A percentile compares a stretch with the other conserved stretches of the same genome.
Evolutionary conservation across 2,888 invertebrate genomes (phyloP).

Genomic region (Macaria liturata): DNA sequence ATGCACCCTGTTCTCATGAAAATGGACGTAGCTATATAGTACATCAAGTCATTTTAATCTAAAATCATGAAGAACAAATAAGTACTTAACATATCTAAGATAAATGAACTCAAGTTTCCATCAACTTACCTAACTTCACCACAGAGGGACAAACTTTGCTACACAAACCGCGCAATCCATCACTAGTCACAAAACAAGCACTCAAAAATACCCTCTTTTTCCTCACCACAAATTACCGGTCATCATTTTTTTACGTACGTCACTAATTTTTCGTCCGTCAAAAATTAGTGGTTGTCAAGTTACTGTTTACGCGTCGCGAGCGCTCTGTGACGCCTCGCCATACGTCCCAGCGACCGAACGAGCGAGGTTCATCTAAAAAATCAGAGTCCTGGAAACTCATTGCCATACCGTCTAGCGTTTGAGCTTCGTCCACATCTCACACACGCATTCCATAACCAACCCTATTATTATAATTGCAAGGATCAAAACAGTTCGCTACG

Average conservation of each 20-base stretch:
- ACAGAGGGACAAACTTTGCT: conserved; percentile 41
- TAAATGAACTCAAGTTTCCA: too few species aligned
- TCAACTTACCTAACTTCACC: conserved; percentile 43
- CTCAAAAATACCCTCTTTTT: conserved; percentile 41
- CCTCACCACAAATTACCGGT: conserved; percentile 35
- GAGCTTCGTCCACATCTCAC: conserved; percentile 32
- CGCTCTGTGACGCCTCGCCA: conserved; percentile 36
- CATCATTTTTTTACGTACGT: conserved; percentile 17
- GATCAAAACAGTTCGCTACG: conserved; percentile 29
- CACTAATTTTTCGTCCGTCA: conserved; percentile 4
- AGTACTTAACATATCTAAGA: too few species aligned
- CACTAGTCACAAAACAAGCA: conserved; percentile 46
- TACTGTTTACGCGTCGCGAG: conserved; percentile 32
- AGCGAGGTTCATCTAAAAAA: conserved; percentile 76
- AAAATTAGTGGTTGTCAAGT: conserved; percentile 5
- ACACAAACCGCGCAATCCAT: conserved; percentile 45
- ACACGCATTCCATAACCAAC: conserved; percentile 10
- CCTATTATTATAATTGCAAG: accelerated
- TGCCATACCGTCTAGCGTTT: conserved; percentile 62
- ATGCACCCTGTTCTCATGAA: too few species aligned
- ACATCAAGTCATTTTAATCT: too few species aligned
- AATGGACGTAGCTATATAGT: too few species aligned
- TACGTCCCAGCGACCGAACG: conserved; percentile 68
- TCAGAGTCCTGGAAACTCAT: conserved; percentile 75
- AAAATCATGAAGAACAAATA: too few species aligned